Evolutionary conservation across 2,797 vertebrate genomes (phyloP), one percentile per base, ranked within the genome.

Genomic region (Chelon auratus): DNA sequence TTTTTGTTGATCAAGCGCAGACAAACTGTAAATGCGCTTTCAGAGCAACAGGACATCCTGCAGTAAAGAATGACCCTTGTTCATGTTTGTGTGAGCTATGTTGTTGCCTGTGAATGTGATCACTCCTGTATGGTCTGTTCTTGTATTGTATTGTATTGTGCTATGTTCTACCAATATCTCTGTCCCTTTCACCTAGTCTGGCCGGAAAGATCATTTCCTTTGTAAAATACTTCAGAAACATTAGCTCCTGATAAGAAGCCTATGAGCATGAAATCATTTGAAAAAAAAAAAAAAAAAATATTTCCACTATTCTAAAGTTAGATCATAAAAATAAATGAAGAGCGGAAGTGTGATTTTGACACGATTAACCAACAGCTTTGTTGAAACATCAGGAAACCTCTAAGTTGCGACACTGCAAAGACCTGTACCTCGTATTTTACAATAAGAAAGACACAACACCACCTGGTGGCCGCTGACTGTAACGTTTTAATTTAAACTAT

Each of bases 391-490:
- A 66, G 17, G 9, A 26, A 75, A 71, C 73, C 1, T 59, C 13
- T 0, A n/a, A 20, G 40, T 51, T n/a, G 1, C 36, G 54, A 33
- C 40, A 18, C 2, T 5, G 15, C 48, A 33, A 67, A 66, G 5
- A 50, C 5, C 33, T 42, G 2, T 0, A n/a, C 12, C 13, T 52
- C 13, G 10, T 5, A 72, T 17, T 33, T 33, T 48, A 42, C 7
- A 74, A 60, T 18, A 82, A 80, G 39, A 75, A 87, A 81, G 68
- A 78, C 60, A 87, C 81, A 86, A 33, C 87, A 61, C 91, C 92
- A 89, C 77, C 90, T 90, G 59, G 89, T 92, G 93, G 91, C 54
- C 9, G 9, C 53, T 42, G 9, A 75, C 30, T 43, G 75, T 40
- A 84, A 75, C 56, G 68, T 48, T 90, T 89, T 86, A 81, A 83